Evolutionary conservation across 2,113 vertebrate genomes (phyloP).

Genomic region (Tiliqua scincoides): DNA sequence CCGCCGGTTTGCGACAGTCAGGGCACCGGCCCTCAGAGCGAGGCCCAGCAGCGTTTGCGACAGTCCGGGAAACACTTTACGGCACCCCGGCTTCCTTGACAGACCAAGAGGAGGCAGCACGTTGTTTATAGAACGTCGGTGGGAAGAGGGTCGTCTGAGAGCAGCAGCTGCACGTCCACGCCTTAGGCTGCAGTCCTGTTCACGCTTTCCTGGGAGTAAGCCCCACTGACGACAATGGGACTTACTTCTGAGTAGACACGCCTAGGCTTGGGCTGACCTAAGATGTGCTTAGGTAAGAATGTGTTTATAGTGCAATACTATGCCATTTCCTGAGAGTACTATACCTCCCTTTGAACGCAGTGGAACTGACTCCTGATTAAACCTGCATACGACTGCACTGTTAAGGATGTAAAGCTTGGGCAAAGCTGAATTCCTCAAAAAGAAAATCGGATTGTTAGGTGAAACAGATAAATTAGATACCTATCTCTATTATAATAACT

Average conservation of each 20-base stretch:
- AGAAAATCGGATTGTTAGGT: not conserved
- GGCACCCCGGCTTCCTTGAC: not conserved
- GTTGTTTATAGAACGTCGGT: too few species aligned
- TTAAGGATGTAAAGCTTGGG: not conserved
- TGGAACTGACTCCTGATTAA: too few species aligned
- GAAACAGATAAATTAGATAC: not conserved
- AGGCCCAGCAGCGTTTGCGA: not conserved
- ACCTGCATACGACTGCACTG: too few species aligned
- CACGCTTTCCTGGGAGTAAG: not conserved
- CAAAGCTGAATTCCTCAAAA: not conserved
- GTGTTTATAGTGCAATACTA: too few species aligned
- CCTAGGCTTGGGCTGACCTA: too few species aligned
- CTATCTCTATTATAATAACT: not conserved
- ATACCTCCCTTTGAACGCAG: too few species aligned
- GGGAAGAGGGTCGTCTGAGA: too few species aligned
- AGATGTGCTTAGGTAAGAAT: too few species aligned
- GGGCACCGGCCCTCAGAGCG: not conserved
- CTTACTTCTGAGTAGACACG: not conserved
- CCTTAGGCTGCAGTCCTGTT: too few species aligned
- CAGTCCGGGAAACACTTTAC: not conserved
- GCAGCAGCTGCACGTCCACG: too few species aligned
- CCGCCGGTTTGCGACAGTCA: conserved; percentile 53
- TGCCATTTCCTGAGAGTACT: too few species aligned
- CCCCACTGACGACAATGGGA: not conserved
- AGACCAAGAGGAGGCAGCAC: too few species aligned